Base-by-base conservation (phyloP, 30 jellyfish, hydroid and myxozoan genomes). In the Nemopilema nomurai region DNA sequence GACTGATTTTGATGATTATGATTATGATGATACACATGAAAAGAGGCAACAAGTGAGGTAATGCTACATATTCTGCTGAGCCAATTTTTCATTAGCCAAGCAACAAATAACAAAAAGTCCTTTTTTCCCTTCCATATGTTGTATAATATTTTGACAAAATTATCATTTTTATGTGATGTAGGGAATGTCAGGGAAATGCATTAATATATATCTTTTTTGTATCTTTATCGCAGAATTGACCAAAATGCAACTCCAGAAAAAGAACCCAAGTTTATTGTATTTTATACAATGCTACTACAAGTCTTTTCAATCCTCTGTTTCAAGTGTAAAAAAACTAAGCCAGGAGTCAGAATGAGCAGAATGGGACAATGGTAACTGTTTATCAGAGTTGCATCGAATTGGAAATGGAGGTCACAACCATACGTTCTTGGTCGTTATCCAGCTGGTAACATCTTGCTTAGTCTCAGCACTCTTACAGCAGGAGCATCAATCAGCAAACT, bases 321-420 rank as follows among this genome's bases (percentile, higher is more conserved):
- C 62, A 70, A 70, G 49, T 70, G 80, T 51, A 28, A 31, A 8
- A 67, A 50, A 74, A 26, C 49, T 8, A 33, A 74, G 71, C 72
- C 84, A 21, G 29, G 22, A 21, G 74, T 74, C 51, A 67, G 70
- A 20, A 74, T 74, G 71, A 27, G 0, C 25, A n/a, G 51, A 33
- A 49, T 31, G 84, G 72, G 25, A 74, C 84, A 49, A 74, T 74
- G 84, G 71, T 74, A 74, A 74, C 84, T 41, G 84, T 74, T 24
- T 67, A 31, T 21, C 84, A 74, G 72, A 49, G 84, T 25, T 74
- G 84, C 24, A n/a, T 9, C 51, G 51, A 49, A 19, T 52, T 74
- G 26, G 71, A 74, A 74, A 74, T 74, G 84, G 84, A 33, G 49
- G 23, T 70, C 80, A 30, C 80, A 25, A 30, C 62, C 80, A 30